Conservation (phyloP, 2,113 vertebrate genomes). For the Atlantisia rogersi region DNA sequence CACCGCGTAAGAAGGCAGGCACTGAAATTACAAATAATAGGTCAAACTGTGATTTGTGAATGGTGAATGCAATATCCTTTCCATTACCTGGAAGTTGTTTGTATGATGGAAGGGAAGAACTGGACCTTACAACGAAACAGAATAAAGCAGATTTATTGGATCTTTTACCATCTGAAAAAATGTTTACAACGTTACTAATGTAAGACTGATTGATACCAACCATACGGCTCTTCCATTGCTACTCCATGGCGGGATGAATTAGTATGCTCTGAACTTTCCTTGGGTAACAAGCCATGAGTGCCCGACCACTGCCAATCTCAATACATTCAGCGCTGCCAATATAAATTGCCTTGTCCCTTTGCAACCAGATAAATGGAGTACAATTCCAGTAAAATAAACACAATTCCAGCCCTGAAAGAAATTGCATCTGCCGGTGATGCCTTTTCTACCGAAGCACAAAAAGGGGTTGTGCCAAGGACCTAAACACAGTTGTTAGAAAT, state of each 20-base stretch:
- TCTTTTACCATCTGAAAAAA: slow-evolving; percentile 42
- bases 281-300: slow-evolving; percentile 1
- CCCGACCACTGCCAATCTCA: neutral
- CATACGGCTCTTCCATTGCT: neutral
- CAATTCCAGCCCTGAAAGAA: slow-evolving; percentile 31
- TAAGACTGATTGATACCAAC: slow-evolving; percentile 25
- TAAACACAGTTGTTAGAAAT: slow-evolving; percentile 28
- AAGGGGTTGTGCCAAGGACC: slow-evolving; percentile 3
- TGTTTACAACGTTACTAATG: slow-evolving; percentile 37
- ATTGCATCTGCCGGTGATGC: slow-evolving; percentile 26
- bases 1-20: slow-evolving; percentile 26
- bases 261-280: slow-evolving; percentile 36
- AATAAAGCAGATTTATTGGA: slow-evolving; percentile 40
- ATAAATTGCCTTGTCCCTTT: slow-evolving; percentile 36
- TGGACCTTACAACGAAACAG: slow-evolving; percentile 14
- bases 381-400: slow-evolving; percentile 57
- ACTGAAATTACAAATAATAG: slow-evolving; percentile 61
- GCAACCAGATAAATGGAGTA: slow-evolving; percentile 36
- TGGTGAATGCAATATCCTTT: slow-evolving; percentile 2
- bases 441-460: neutral
- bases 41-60: slow-evolving; percentile 53
- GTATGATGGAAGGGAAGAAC: slow-evolving; percentile 45
- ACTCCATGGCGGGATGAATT: neutral
- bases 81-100: slow-evolving; percentile 59
- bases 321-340: slow-evolving; percentile 34